phyloP scores from a whole-genome alignment of 2,888 invertebrate species.

The Ichneumoninae sp. region DNA sequence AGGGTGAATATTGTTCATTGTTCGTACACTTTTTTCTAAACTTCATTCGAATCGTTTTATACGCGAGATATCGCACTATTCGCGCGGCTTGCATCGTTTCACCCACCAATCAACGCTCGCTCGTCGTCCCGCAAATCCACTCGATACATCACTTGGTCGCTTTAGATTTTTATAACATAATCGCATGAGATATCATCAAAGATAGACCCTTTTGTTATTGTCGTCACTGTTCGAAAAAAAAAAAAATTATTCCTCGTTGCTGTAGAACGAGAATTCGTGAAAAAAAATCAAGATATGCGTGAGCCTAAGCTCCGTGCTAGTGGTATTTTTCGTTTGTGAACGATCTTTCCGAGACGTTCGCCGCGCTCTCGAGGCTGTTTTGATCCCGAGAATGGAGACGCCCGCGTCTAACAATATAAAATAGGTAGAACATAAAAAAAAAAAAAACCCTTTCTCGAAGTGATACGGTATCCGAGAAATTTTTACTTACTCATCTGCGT shows the following conservation, averaged over 20 bases:
- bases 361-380: constrained; percentile 50
- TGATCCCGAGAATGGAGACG: constrained; percentile 52
- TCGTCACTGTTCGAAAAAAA: constrained; percentile 69
- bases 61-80: constrained; percentile 5
- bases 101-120: neutral
- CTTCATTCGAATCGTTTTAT: constrained; percentile 37
- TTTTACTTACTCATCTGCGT: constrained; percentile 26
- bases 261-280: constrained; percentile 28
- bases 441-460: constrained; percentile 42
- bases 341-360: constrained; percentile 5
- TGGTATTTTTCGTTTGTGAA: constrained; percentile 48
- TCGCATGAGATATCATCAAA: constrained; percentile 47
- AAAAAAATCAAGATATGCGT: constrained; percentile 31
- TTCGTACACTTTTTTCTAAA: constrained; percentile 48
- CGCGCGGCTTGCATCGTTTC: neutral
- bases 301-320: constrained; percentile 21
- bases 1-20: constrained; percentile 49
- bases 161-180: constrained; percentile 39
- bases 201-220: constrained; percentile 78
- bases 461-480: constrained; percentile 30
- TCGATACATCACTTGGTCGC: constrained; percentile 1
- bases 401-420: constrained; percentile 45
- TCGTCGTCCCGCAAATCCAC: neutral
- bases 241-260: constrained; percentile 45
- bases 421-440: constrained; percentile 63